These are phyloP conservation scores for Turdus rufiventris DNA, from an alignment of 2,113 vertebrate genomes.

Conservation along the genomic window DNA sequence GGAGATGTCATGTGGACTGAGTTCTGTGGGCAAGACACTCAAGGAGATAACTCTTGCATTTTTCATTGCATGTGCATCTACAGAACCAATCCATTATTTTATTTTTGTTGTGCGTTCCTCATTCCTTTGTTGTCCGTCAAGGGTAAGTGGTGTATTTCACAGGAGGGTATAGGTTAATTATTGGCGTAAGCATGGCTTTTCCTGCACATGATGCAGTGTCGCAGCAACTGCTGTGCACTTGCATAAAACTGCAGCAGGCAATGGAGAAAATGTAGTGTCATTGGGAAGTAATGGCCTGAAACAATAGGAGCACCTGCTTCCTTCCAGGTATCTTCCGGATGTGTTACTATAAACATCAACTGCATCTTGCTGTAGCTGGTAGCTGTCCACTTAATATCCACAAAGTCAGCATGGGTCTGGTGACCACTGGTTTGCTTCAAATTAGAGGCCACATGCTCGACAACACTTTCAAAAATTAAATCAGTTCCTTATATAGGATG, in stretches of 20 bases:
- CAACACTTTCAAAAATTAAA: constrained; percentile 4
- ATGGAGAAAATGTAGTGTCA: background rate
- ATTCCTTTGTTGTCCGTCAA: background rate
- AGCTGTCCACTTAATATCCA: background rate
- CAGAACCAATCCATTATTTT: background rate
- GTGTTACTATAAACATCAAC: background rate
- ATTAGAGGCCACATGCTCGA: background rate
- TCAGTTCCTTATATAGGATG: background rate
- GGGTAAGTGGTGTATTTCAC: background rate
- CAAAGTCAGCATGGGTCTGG: background rate
- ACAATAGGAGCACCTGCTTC: constrained; percentile 16
- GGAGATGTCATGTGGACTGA: background rate
- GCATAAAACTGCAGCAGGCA: background rate
- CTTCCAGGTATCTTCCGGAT: background rate
- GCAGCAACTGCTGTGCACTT: background rate
- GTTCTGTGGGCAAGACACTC: background rate
- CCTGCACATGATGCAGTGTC: background rate
- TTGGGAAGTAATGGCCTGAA: constrained; percentile 36
- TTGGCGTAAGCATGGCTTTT: background rate
- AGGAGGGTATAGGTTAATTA: constrained; percentile 22
- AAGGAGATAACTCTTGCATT: background rate
- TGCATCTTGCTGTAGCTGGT: background rate
- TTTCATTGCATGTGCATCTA: background rate
- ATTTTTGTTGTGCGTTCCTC: background rate
- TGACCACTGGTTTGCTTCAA: constrained; percentile 7